Evolutionary conservation across 2,888 invertebrate species (phyloP).

Genomic region (Caenorhabditis wallacei): DNA sequence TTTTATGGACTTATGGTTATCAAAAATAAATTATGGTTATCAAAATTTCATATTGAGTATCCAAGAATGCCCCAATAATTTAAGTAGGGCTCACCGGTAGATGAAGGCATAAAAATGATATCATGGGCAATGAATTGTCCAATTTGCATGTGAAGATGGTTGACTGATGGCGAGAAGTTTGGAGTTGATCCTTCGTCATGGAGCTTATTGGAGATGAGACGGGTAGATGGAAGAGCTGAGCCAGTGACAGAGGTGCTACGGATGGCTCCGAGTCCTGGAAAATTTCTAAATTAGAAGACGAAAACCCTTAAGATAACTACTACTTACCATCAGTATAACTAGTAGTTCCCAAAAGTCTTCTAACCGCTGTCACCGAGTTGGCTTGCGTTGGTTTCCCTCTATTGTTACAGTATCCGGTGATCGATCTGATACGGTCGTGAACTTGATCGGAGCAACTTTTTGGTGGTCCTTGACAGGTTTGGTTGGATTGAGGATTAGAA

Average conservation of each 20-base stretch:
- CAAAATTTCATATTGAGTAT: neutral
- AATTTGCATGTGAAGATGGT: constrained; percentile 89
- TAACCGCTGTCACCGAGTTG: constrained; percentile 90
- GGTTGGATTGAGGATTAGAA: constrained; percentile 18
- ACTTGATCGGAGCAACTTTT: constrained; percentile 45
- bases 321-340: constrained; percentile 86
- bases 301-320: neutral
- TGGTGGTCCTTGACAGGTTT: constrained; percentile 52
- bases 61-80: constrained; percentile 15
- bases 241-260: constrained; percentile 60
- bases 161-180: constrained; percentile 47
- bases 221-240: constrained; percentile 63
- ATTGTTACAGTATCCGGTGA: constrained; percentile 93
- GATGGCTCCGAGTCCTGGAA: constrained; percentile 54
- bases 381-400: constrained; percentile 89
- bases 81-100: constrained; percentile 51
- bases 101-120: constrained; percentile 92
- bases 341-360: constrained; percentile 88
- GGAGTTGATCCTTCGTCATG: constrained; percentile 55
- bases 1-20: no score
- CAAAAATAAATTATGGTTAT: neutral
- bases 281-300: neutral
- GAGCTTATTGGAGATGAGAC: constrained; percentile 67
- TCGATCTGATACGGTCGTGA: constrained; percentile 61
- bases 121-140: constrained; percentile 97